Evolutionary conservation across 92 coral and sea anemone species (phyloP), one percentile per base, ranked within the genome.

Genomic region (Porites rus): DNA sequence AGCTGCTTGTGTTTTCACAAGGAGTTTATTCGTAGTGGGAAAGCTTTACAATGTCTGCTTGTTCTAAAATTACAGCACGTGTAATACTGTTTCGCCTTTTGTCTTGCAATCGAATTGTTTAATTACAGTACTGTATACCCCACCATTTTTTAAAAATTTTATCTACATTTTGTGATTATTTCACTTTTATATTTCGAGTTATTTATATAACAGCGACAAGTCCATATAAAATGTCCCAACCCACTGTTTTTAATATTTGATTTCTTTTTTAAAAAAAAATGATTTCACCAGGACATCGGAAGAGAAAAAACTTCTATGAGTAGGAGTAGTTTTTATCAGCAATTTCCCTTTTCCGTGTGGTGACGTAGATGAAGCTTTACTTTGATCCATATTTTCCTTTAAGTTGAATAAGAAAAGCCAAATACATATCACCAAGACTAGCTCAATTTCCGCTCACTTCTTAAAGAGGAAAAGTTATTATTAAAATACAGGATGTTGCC

Each of bases 401-500:
- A 83, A 90, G 90, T 75, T 82, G 93, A 86, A 90, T 91, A 77
- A 88, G 88, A 90, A 90, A 89, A 84, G 93, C 86, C 74, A 84
- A 93, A 91, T 92, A 88, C 94, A 87, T 91, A 90, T 83, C 84
- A 92, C 92, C 60, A 71, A 75, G 89, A 71, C 92, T 70, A 60
- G 87, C 75, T 76, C 94, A 88, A 91, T 87, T 93, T 93, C 96
- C 94, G 94, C 85, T 81, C 80, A 68, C 76, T 93, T 89, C 91
- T 71, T 84, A 69, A 75, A 50, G 75, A 84, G 79, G 85, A 77
- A 74, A 75, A 86, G 80, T 67, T 88, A 91, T 93, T 93, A 91
- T 87, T 82, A 91, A 87, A 88, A 91, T 78, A 91, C 96, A 90
- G 96, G 96, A 93, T 91, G 96, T 91, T 81, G 83, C 75, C 65